phyloP scores from a whole-genome alignment of 2,797 vertebrate genomes.

The Leuciscus waleckii region DNA sequence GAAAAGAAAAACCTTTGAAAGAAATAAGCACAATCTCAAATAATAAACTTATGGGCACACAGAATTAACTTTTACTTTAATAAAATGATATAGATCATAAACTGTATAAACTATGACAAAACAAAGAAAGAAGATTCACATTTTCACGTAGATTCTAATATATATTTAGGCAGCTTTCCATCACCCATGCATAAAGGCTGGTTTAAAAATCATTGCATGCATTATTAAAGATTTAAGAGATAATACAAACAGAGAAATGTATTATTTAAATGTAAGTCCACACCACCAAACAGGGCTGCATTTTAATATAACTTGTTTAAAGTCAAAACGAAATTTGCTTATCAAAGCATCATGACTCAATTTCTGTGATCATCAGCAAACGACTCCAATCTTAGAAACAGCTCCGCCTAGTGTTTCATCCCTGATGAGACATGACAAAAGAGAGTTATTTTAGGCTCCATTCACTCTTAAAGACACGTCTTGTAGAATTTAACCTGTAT shows the following conservation, averaged over 20 bases:
- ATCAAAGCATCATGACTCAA: neutral
- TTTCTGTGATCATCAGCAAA: neutral
- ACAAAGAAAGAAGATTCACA: neutral
- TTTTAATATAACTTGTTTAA: neutral
- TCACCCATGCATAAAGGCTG: neutral
- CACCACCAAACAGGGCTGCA: neutral
- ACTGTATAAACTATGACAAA: neutral
- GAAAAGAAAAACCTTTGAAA: neutral
- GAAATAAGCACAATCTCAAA: neutral
- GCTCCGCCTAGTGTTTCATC: slow-evolving; percentile 14
- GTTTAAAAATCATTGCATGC: neutral
- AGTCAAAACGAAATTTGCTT: neutral
- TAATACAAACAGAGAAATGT: neutral
- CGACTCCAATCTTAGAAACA: neutral
- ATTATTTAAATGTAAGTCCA: neutral
- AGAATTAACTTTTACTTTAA: neutral
- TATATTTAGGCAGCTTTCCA: neutral
- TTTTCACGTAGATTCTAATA: neutral
- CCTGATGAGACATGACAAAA: neutral
- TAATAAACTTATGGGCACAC: neutral
- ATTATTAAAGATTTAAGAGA: neutral
- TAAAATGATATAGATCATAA: neutral
- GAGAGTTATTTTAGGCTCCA: neutral
- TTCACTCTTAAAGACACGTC: neutral
- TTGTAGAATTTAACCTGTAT: neutral